Evolutionary conservation across 2,888 invertebrate species (phyloP).

Genomic region (Platypus cylindrus): DNA sequence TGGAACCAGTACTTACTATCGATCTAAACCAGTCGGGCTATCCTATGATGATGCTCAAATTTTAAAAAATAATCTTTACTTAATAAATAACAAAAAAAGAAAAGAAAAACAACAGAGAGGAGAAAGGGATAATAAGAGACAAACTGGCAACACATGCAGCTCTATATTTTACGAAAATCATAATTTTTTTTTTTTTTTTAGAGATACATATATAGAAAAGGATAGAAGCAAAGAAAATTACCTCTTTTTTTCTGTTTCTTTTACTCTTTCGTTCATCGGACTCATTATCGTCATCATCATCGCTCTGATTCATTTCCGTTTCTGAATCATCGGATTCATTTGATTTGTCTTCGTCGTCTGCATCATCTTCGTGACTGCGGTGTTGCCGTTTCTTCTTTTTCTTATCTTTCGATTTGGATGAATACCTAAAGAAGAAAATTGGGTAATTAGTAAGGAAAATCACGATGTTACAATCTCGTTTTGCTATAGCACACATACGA

Average conservation of each 20-base stretch:
- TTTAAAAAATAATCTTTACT: slow-evolving; percentile 60
- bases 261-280: slow-evolving; percentile 39
- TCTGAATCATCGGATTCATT: slow-evolving; percentile 21
- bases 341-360: slow-evolving; percentile 23
- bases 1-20: slow-evolving; percentile 33
- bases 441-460: background rate
- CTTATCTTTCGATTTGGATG: slow-evolving; percentile 32
- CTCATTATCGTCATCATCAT: slow-evolving; percentile 30
- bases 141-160: too few relatives aligned
- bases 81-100: too few relatives aligned
- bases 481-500: too few relatives aligned
- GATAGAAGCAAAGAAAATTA: slow-evolving; percentile 17
- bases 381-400: slow-evolving; percentile 33
- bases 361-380: too few relatives aligned
- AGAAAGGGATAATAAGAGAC: too few relatives aligned
- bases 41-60: slow-evolving; percentile 63
- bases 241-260: slow-evolving; percentile 37
- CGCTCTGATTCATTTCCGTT: slow-evolving; percentile 22
- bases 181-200: background rate
- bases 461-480: background rate
- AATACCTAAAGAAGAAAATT: slow-evolving; percentile 4
- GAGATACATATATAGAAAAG: background rate
- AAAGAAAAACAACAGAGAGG: too few relatives aligned
- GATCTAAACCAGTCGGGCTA: slow-evolving; percentile 42
- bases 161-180: background rate